Conservation (phyloP, 1,140 invertebrate species). For the Octopus sinensis region DNA sequence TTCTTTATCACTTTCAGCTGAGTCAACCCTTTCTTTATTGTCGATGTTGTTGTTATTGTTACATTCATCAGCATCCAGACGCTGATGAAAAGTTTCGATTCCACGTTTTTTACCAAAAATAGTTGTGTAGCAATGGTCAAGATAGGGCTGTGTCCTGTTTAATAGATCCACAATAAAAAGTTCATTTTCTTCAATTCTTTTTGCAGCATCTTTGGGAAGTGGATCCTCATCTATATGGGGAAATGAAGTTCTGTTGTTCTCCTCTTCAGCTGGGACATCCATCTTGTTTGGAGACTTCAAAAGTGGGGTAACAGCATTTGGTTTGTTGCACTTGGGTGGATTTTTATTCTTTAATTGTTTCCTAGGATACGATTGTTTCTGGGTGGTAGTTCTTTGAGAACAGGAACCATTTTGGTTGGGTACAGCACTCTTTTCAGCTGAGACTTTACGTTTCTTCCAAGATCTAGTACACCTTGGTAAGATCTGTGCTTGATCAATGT, state of each 20-base stretch:
- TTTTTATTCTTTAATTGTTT: no score
- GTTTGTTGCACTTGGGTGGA: no score
- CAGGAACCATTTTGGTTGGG: neutral
- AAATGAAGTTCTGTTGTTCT: no score
- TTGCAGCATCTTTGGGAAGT: slow-evolving; percentile 31
- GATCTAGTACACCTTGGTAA: no score
- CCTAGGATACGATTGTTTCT: no score
- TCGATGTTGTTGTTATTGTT: slow-evolving; percentile 20
- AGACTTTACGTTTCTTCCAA: no score
- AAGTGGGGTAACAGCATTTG: no score
- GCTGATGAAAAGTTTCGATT: slow-evolving; percentile 24
- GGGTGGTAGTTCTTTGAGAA: neutral
- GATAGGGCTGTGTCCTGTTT: slow-evolving; percentile 40
- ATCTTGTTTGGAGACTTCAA: no score
- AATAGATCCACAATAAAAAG: slow-evolving; percentile 44
- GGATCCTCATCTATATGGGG: slow-evolving; percentile 19
- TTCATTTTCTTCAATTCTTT: slow-evolving; percentile 39
- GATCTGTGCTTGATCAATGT: no score
- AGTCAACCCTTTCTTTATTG: neutral
- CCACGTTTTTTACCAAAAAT: slow-evolving; percentile 45
- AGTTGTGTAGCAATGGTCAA: slow-evolving; percentile 52
- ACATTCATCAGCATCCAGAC: slow-evolving; percentile 24
- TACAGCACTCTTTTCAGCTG: no score
- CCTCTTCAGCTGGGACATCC: no score
- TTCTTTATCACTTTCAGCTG: neutral